phyloP scores from a whole-genome alignment of 2,113 vertebrate species.

The Oncorhynchus mykiss region DNA sequence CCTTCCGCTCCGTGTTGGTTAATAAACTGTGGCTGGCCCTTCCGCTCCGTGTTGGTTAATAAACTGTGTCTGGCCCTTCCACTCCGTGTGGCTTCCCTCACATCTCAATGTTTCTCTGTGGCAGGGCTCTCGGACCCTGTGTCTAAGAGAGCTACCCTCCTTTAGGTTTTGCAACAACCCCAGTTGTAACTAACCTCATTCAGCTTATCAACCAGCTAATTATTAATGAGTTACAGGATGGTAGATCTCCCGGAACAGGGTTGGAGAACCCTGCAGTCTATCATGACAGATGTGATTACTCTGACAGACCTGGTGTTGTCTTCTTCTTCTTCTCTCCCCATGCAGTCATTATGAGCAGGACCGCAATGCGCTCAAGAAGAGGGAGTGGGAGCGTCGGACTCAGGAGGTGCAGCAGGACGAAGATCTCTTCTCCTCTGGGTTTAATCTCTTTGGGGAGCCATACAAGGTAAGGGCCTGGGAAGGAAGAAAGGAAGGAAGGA shows the following conservation, averaged over 20 bases:
- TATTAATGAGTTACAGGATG: no score
- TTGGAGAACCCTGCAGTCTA: background rate
- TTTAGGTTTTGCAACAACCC: no score
- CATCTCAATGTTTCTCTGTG: background rate
- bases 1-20: no score
- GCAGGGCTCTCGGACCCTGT: no score
- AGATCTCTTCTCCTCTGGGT: slow-evolving; percentile 94
- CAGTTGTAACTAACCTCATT: no score
- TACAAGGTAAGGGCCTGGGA: slow-evolving; percentile 85
- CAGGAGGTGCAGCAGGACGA: slow-evolving; percentile 99
- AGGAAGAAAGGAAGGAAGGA: background rate
- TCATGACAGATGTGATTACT: background rate
- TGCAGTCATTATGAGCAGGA: slow-evolving; percentile 94
- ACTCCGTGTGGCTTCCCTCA: background rate
- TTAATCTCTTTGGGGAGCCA: slow-evolving; percentile 97
- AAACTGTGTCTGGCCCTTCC: no score
- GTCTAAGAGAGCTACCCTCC: no score
- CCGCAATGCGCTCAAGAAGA: slow-evolving; percentile 91
- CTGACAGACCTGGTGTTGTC: background rate
- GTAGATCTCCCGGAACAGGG: background rate
- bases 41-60: no score
- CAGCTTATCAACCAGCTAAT: no score
- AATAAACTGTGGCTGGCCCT: no score
- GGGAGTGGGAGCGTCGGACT: slow-evolving; percentile 95
- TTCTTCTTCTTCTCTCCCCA: slow-evolving; percentile 47